These are phyloP conservation scores for Tineola bisselliella DNA, from an alignment of 2,888 invertebrate species.

Conservation along the genomic window DNA sequence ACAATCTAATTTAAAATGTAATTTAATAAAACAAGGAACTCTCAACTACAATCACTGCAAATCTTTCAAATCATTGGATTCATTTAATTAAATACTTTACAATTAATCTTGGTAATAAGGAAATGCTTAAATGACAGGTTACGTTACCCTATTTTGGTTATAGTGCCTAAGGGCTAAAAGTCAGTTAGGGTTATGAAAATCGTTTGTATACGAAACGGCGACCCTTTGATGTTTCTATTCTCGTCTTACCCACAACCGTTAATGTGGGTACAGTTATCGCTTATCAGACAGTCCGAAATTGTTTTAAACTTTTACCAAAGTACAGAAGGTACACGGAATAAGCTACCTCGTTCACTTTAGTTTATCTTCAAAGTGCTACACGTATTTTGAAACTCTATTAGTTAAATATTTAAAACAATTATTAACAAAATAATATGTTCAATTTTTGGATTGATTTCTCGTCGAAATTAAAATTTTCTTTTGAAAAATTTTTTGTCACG, in stretches of 20 bases:
- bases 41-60: too few species aligned
- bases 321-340: background rate
- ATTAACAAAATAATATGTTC: too few species aligned
- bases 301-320: background rate
- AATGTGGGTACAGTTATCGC: background rate
- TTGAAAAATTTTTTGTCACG: too few species aligned
- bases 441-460: too few species aligned
- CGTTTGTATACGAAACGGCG: background rate
- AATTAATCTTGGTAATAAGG: too few species aligned
- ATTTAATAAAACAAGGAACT: too few species aligned
- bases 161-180: background rate
- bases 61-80: too few species aligned
- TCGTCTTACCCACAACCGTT: background rate
- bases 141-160: background rate
- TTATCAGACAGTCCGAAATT: background rate
- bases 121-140: background rate
- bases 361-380: background rate
- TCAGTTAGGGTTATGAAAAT: background rate
- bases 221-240: background rate
- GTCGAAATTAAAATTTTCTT: too few species aligned
- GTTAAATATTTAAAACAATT: too few species aligned
- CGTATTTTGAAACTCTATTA: background rate
- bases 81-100: too few species aligned
- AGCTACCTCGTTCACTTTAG: background rate
- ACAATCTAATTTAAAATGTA: too few species aligned